phyloP scores from a whole-genome alignment of 1,140 invertebrate genomes.

The Leptinotarsa defecta region DNA sequence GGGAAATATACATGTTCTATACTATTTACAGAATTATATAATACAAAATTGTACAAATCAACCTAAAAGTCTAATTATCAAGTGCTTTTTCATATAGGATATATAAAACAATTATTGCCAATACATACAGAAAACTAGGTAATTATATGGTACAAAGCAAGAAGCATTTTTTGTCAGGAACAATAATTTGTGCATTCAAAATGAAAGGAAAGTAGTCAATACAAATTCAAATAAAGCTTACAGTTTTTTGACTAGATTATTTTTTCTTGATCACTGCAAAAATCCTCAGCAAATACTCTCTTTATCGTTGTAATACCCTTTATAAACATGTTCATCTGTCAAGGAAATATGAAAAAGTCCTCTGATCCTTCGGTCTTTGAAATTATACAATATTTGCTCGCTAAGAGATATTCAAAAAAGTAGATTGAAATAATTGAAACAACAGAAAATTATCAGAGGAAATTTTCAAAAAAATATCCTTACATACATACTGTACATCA shows the following conservation, averaged over 20 bases:
- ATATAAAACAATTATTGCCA: neutral
- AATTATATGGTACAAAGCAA: conserved; percentile 14
- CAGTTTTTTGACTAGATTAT: conserved; percentile 36
- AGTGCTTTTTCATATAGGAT: neutral
- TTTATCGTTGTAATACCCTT: conserved; percentile 25
- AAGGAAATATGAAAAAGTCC: no score
- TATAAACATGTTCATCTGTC: conserved; percentile 8
- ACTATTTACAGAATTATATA: conserved; percentile 38
- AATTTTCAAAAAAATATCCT: neutral
- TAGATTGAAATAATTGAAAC: no score
- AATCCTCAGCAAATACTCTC: conserved; percentile 23
- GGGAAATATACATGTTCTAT: conserved; percentile 41
- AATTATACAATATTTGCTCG: no score
- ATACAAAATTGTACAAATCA: conserved; percentile 37
- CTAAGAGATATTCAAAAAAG: no score
- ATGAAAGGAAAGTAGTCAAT: neutral
- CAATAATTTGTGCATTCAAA: conserved; percentile 28
- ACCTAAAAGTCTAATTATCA: conserved; percentile 18
- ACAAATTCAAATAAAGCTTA: conserved; percentile 37
- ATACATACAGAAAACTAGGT: conserved; percentile 6
- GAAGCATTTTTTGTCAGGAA: conserved; percentile 27
- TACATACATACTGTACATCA: conserved; percentile 3
- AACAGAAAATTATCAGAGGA: no score
- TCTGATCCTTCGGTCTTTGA: no score
- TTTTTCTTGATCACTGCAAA: conserved; percentile 40